These are phyloP conservation scores for Hirtodrosophila cameraria DNA, from an alignment of 2,888 invertebrate species.

Conservation along the genomic window DNA sequence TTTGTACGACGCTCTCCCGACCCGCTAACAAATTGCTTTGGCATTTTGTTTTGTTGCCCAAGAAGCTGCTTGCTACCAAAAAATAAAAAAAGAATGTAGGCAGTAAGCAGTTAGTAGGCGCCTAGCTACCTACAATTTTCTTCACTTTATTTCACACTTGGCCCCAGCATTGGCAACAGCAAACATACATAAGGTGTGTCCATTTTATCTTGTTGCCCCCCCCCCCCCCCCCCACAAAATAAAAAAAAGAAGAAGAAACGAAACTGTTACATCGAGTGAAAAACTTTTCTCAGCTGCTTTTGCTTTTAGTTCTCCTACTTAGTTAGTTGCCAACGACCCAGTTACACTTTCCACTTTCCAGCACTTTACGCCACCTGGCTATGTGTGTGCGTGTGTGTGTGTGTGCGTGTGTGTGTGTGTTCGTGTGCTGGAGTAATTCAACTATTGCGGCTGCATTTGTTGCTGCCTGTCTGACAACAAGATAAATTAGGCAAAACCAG, in stretches of 20 bases:
- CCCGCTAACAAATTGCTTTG: constrained; percentile 72
- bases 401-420: constrained; percentile 1
- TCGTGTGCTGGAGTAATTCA: constrained; percentile 39
- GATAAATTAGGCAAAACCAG: constrained; percentile 69
- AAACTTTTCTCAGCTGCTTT: constrained; percentile 63
- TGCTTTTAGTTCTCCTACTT: constrained; percentile 57
- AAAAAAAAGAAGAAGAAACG: constrained; percentile 11
- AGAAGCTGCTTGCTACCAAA: constrained; percentile 22
- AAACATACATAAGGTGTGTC: constrained; percentile 71
- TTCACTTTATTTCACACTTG: constrained; percentile 74
- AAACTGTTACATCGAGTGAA: constrained; percentile 47
- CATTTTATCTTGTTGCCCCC: constrained; percentile 66
- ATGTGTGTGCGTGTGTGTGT: neutral
- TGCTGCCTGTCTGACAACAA: constrained; percentile 74
- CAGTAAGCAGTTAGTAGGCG: constrained; percentile 55
- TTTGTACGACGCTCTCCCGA: constrained; percentile 63
- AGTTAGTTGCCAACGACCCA: constrained; percentile 59
- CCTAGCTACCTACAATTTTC: constrained; percentile 53
- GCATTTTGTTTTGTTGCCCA: constrained; percentile 48
- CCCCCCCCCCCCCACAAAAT: constrained; percentile 26
- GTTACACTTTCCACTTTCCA: constrained; percentile 56
- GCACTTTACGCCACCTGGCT: constrained; percentile 50
- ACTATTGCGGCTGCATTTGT: constrained; percentile 67
- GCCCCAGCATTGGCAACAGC: constrained; percentile 13
- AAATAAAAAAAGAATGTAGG: no score